Conservation (phyloP, 92 coral and sea anemone species). For the Umimayanthus chanpuru region DNA sequence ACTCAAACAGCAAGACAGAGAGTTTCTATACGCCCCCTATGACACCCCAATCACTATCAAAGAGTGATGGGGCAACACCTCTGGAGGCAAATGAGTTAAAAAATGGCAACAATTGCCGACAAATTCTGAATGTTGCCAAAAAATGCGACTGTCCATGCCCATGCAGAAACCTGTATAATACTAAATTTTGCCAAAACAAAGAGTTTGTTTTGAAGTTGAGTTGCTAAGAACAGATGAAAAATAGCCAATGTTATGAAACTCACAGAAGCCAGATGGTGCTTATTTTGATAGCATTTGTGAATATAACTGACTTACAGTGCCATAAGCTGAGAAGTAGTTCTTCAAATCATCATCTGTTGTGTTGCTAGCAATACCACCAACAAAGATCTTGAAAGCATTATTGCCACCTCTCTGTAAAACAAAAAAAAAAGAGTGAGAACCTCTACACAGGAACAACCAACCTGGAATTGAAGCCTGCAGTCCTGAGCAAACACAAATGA, state of each 20-base stretch:
- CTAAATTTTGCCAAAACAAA: too few species aligned
- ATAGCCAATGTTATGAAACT: too few species aligned
- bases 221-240: too few species aligned
- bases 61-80: conserved; percentile 54
- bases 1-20: conserved; percentile 11
- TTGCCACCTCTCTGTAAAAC: conserved; percentile 52
- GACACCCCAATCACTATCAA: conserved; percentile 61
- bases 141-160: too few species aligned
- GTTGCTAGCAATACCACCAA: conserved; percentile 89
- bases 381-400: conserved; percentile 79
- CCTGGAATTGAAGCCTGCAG: not conserved
- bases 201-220: too few species aligned
- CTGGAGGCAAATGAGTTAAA: conserved; percentile 17
- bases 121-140: too few species aligned
- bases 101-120: too few species aligned
- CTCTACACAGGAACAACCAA: not conserved
- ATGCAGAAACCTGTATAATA: too few species aligned
- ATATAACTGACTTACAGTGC: conserved; percentile 52
- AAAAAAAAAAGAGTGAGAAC: not conserved
- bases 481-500: too few species aligned
- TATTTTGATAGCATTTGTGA: too few species aligned
- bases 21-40: conserved; percentile 62
- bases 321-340: conserved; percentile 79
- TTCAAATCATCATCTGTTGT: conserved; percentile 90
- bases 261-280: too few species aligned